Percentiles rank a stretch among this genome's conserved stretches.
These are phyloP conservation scores for Drosophila tripunctata DNA, from an alignment of 2,888 invertebrate species.

Conservation along the genomic window DNA sequence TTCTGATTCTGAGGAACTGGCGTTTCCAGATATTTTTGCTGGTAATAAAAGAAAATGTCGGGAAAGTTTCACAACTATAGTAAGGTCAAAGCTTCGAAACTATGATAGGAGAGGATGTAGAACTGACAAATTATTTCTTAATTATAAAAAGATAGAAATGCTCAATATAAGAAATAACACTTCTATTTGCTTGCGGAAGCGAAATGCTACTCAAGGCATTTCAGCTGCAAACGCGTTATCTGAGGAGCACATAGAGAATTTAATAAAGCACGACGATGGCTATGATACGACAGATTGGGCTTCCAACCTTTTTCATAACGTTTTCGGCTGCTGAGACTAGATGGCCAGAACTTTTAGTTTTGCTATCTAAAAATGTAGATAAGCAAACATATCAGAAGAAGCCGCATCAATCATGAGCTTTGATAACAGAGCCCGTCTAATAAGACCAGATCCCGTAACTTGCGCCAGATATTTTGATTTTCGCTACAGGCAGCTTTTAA, in stretches of 20 bases:
- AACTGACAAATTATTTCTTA: neutral
- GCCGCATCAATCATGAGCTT: neutral
- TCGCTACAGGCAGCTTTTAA: neutral
- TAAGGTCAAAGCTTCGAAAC: no score
- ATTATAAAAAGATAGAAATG: neutral
- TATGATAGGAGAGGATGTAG: neutral
- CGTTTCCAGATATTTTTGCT: neutral
- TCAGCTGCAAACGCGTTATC: neutral
- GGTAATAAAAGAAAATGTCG: neutral
- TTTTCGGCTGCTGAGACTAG: neutral
- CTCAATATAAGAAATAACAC: neutral
- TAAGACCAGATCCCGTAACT: neutral
- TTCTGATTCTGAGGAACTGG: neutral
- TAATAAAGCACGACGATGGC: neutral
- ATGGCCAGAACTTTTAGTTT: neutral
- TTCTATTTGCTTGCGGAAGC: neutral
- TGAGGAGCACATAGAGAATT: neutral
- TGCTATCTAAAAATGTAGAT: neutral
- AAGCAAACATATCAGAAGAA: neutral
- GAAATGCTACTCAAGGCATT: no score
- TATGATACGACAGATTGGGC: no score
- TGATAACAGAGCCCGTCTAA: neutral
- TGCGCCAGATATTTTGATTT: slow-evolving; percentile 5
- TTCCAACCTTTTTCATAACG: neutral
- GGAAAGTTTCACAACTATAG: neutral